Evolutionary conservation across 2,888 invertebrate species (phyloP), one percentile per base, ranked within the genome.

Genomic region (Acronicta aceris): DNA sequence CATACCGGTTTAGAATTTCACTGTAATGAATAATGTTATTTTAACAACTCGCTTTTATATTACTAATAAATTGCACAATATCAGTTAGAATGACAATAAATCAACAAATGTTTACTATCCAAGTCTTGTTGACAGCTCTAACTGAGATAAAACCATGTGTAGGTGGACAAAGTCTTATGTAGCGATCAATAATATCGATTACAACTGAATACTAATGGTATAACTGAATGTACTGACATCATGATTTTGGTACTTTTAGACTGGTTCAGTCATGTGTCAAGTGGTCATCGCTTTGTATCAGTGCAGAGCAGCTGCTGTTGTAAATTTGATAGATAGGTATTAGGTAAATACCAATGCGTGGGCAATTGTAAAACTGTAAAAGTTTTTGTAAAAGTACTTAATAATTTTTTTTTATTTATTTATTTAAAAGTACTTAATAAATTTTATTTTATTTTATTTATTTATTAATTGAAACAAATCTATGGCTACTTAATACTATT

Each of bases 121-220:
- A 12, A 16, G 38, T n/a, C 13, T 38, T 62, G 13, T 62, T 42
- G 45, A 46, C 50, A 63, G 33, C 38, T 69, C 25, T 16, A 36
- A 16, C n/a, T 42, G 13, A 55, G 27, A 51, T 36, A 21, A 9
- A 38, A 41, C 36, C 33, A 45, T 27, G 17, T 54, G 71, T 71
- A 51, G 71, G 71, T 52, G 54, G 61, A 71, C 57, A 45, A 43
- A 46, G 53, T 49, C 27, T 57, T 46, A 68, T 49, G 57, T 47
- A 64, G 42, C 55, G 68, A 72, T 68, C 53, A 58, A 60, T 65
- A 60, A 57, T 71, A 70, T 66, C 64, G 59, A 59, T 68, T 55
- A 66, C 62, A 16, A 3, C 15, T 66, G 62, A 65, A 73, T 73
- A 66, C 70, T 74, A 66, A 73, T 72, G 49, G 27, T 27, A 68